phyloP scores from a whole-genome alignment of 1,140 invertebrate genomes.

The Pseudachorutes palmiensis region DNA sequence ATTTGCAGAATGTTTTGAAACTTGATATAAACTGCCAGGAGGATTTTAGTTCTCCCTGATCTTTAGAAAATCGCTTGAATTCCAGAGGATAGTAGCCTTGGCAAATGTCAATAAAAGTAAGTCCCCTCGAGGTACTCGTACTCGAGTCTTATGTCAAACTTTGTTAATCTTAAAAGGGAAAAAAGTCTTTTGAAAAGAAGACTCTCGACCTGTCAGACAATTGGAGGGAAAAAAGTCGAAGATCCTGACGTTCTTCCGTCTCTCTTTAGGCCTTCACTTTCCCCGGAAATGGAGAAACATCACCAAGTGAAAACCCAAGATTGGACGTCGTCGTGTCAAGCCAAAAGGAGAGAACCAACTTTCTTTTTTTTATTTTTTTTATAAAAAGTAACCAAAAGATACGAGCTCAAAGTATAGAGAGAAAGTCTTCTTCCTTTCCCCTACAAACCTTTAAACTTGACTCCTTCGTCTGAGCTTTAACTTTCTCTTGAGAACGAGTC shows the following conservation, averaged over 20 bases:
- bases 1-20: neutral
- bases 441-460: neutral
- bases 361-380: neutral
- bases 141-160: no score
- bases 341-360: no score
- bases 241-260: neutral
- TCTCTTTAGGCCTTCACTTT: neutral
- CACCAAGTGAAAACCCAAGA: neutral
- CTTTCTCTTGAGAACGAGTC: no score
- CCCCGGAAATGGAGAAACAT: conserved; percentile 8
- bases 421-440: no score
- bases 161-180: no score
- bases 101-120: no score
- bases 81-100: no score
- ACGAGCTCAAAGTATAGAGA: neutral
- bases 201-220: conserved; percentile 3
- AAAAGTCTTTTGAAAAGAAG: no score
- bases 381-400: neutral
- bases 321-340: neutral
- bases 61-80: no score
- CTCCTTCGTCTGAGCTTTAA: neutral
- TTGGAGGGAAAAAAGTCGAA: conserved; percentile 7
- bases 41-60: no score
- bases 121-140: no score
- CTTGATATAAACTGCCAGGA: neutral